These are phyloP conservation scores for Lasioglossum baleicum DNA, from an alignment of 1,140 invertebrate genomes.

Conservation along the genomic window DNA sequence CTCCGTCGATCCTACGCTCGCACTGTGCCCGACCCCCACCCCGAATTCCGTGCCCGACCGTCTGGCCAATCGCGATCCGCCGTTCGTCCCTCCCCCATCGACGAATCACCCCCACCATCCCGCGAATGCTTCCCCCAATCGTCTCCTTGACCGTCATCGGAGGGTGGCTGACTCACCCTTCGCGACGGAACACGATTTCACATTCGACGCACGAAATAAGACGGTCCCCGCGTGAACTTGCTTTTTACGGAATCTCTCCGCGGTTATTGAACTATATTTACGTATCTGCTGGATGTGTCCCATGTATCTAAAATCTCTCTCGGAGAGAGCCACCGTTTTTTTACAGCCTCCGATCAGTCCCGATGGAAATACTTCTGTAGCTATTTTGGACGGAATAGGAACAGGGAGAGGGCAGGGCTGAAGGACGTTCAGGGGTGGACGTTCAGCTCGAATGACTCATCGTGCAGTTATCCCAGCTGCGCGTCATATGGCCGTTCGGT, in stretches of 20 bases:
- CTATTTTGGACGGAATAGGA: neutral
- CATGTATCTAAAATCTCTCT: neutral
- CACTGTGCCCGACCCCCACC: conserved; percentile 8
- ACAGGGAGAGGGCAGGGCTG: neutral
- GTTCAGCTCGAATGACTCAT: conserved; percentile 45
- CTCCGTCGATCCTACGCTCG: conserved; percentile 11
- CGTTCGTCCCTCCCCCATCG: neutral
- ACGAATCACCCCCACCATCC: conserved; percentile 6
- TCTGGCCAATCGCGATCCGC: conserved; percentile 23
- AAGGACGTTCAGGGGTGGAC: conserved; percentile 42
- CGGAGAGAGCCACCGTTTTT: too few relatives aligned
- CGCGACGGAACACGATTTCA: conserved; percentile 34
- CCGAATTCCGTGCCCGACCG: conserved; percentile 18
- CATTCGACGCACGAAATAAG: conserved; percentile 31
- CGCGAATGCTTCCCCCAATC: conserved; percentile 36
- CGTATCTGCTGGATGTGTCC: neutral
- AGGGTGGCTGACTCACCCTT: conserved; percentile 56
- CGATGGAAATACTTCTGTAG: too few relatives aligned
- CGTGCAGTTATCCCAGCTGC: conserved; percentile 50
- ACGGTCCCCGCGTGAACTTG: neutral
- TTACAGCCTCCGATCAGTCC: too few relatives aligned
- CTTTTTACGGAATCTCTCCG: neutral
- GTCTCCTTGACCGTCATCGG: conserved; percentile 56
- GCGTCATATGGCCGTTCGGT: conserved; percentile 49
- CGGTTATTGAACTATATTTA: conserved; percentile 2